A percentile compares a stretch with the other conserved stretches of the same genome.
Evolutionary conservation across 64 coral and sea anemone genomes (phyloP).

Genomic region (Pachyseris speciosa): DNA sequence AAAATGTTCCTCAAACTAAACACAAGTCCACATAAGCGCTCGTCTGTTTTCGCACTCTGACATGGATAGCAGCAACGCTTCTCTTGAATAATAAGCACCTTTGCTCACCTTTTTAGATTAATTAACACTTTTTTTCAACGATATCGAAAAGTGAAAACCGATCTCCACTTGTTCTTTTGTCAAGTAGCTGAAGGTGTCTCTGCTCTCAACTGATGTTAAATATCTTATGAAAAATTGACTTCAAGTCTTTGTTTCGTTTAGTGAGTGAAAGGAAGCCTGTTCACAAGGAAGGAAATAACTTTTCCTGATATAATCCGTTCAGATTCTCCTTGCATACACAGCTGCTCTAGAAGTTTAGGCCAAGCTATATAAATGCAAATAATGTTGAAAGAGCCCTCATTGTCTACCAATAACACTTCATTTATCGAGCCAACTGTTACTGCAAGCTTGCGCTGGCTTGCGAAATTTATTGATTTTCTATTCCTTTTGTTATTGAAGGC

Average conservation of each 20-base stretch:
- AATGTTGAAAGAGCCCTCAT: neutral
- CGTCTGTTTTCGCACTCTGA: too few relatives aligned
- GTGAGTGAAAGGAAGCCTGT: neutral
- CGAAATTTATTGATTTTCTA: too few relatives aligned
- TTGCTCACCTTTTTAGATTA: neutral
- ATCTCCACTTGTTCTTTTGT: neutral
- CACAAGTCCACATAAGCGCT: too few relatives aligned
- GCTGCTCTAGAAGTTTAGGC: neutral
- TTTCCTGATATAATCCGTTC: neutral
- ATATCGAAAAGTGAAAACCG: neutral
- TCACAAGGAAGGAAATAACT: neutral
- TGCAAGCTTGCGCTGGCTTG: neutral
- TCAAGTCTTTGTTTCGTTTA: neutral
- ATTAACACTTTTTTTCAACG: neutral
- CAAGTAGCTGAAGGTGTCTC: neutral
- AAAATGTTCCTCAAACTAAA: too few relatives aligned
- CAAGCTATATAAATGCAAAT: slow-evolving; percentile 38
- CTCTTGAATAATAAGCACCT: neutral
- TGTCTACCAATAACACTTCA: neutral
- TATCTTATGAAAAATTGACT: neutral
- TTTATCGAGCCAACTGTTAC: neutral
- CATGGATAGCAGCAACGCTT: neutral
- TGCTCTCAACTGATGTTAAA: neutral
- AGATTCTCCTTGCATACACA: neutral
- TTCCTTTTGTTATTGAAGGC: too few relatives aligned